Evolutionary conservation across 2,888 invertebrate genomes (phyloP), one percentile per base, ranked within the genome.

Genomic region (Orthosia gracilis): DNA sequence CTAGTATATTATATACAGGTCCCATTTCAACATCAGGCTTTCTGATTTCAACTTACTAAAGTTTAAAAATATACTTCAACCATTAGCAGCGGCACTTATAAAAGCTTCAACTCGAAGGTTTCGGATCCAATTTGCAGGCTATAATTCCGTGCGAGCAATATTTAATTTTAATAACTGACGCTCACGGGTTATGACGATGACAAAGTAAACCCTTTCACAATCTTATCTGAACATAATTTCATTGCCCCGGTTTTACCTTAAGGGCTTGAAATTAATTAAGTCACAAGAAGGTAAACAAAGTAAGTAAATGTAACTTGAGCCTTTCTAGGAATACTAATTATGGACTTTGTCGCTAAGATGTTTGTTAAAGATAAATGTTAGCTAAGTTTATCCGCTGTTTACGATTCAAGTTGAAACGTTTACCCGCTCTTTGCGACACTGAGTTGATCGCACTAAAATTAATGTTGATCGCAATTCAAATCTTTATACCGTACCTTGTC

Each of bases 321-420:
- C 70, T 70, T 79, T 82, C 74, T 70, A 69, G 64, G 75, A 75
- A 82, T 84, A 82, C 80, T 76, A 78, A 76, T 79, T 78, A 80
- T 58, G 77, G 63, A 67, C 68, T 76, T 75, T 55, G 72, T 47
- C 17, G 45, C 17, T 62, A 67, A 85, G 80, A 86, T 85, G 68
- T 80, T 83, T 75, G 67, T 57, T 67, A 55, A 55, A 85, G 85
- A 87, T 87, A 88, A 87, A 72, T 73, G 62, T 83, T 86, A 86
- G 77, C 84, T 85, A 73, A 77, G 74, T 75, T 82, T 81, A 85
- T 84, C 71, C 78, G 69, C 72, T 63, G 73, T 88, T 88, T 87
- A 87, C 77, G 87, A 87, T 82, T 74, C 80, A 77, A 62, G 76
- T 78, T 78, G 82, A 78, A 82, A 79, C 70, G 66, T 73, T 70